These are phyloP conservation scores for Diphyllodes magnificus DNA, from an alignment of 2,113 vertebrate genomes.

Conservation along the genomic window DNA sequence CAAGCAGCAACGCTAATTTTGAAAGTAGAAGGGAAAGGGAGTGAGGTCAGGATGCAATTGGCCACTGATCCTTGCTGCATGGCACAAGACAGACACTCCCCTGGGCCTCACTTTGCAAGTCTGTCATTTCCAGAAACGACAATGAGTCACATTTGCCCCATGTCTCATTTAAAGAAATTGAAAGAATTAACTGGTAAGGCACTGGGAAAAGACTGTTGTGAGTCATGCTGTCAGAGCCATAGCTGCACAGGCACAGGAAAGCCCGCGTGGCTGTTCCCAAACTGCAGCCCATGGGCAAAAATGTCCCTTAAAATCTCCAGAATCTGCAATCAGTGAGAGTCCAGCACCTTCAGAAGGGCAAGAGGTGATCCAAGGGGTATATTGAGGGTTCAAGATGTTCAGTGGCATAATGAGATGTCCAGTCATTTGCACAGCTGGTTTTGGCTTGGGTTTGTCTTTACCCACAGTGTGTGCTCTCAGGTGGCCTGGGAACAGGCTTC, in stretches of 20 bases:
- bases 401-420: neutral
- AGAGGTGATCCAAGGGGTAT: neutral
- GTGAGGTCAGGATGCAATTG: neutral
- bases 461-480: neutral
- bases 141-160: neutral
- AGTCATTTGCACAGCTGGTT: neutral
- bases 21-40: neutral
- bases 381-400: neutral
- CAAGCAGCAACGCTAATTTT: neutral
- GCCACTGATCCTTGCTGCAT: neutral
- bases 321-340: no score
- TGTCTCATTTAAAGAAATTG: constrained; percentile 13
- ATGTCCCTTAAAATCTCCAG: neutral
- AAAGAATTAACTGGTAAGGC: neutral
- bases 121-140: neutral
- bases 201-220: neutral
- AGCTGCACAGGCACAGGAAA: neutral
- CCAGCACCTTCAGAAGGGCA: neutral
- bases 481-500: neutral
- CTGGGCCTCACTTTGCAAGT: neutral
- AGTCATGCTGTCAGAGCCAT: neutral
- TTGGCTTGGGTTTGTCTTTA: neutral
- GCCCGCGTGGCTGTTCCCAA: neutral
- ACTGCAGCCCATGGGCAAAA: neutral
- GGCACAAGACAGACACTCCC: neutral